These are phyloP conservation scores for Tychaedon coryphoeus DNA, from an alignment of 2,113 vertebrate genomes.

Conservation along the genomic window DNA sequence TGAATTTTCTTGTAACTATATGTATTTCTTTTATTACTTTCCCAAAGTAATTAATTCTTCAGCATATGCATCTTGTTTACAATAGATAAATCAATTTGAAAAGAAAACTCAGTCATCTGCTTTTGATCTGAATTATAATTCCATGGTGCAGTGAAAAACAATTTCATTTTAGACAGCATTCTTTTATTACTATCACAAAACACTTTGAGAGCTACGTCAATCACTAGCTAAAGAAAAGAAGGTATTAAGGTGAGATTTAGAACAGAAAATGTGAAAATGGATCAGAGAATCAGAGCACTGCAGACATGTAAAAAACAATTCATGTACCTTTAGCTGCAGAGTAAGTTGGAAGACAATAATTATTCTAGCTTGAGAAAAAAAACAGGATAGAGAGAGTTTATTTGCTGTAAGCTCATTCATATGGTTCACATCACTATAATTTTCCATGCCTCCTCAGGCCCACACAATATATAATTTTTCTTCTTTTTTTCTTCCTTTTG, in stretches of 20 bases:
- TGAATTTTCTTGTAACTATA: background rate
- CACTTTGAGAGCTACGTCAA: background rate
- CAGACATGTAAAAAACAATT: background rate
- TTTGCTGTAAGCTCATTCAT: background rate
- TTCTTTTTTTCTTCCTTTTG: background rate
- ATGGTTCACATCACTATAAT: background rate
- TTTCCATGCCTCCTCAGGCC: background rate
- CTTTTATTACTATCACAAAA: background rate
- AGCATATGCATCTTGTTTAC: background rate
- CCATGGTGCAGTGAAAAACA: background rate
- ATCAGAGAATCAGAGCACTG: background rate
- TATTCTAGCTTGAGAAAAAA: background rate
- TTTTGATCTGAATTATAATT: slow-evolving; percentile 15
- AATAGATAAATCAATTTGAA: background rate
- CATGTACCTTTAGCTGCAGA: background rate
- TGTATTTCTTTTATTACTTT: background rate
- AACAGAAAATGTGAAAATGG: background rate
- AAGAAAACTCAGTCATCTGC: background rate
- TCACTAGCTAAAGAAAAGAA: background rate
- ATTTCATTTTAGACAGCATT: background rate
- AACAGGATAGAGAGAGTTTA: background rate
- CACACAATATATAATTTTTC: background rate
- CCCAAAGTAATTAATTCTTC: background rate
- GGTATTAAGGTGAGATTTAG: background rate
- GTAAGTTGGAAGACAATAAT: background rate